Conservation (phyloP, 1,140 invertebrate species). For the Drosophila saltans region DNA sequence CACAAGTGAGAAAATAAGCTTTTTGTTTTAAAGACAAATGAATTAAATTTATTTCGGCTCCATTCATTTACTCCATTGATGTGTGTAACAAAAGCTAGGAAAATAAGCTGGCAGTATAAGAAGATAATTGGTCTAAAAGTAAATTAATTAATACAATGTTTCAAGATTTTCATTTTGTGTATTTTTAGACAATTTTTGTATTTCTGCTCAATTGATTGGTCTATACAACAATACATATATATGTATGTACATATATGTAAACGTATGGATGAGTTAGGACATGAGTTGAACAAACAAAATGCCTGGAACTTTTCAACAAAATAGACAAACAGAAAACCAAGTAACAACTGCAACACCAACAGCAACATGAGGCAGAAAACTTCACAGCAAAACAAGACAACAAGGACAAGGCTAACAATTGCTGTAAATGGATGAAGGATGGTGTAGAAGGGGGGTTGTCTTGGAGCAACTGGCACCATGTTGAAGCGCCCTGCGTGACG, state of each 20-base stretch:
- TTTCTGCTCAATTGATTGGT: conserved; percentile 57
- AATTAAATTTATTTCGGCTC: too few relatives aligned
- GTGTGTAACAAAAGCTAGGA: too few relatives aligned
- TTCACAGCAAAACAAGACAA: conserved; percentile 70
- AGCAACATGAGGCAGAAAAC: conserved; percentile 53
- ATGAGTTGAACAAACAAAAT: conserved; percentile 60
- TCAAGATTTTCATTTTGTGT: conserved; percentile 41
- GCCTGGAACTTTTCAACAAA: conserved; percentile 57
- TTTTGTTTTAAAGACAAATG: too few relatives aligned
- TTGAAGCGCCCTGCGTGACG: conserved; percentile 72
- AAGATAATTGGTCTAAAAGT: background rate
- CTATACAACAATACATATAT: conserved; percentile 16
- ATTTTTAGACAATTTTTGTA: conserved; percentile 23
- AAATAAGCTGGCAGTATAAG: too few relatives aligned
- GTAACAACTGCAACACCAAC: conserved; percentile 52
- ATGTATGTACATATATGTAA: conserved; percentile 10
- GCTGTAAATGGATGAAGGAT: background rate
- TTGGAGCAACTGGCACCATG: conserved; percentile 65
- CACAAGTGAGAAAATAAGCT: too few relatives aligned
- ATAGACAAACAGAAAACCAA: conserved; percentile 57
- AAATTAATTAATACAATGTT: conserved; percentile 8
- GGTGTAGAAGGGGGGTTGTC: background rate
- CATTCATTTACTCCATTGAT: too few relatives aligned
- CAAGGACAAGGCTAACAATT: conserved; percentile 72
- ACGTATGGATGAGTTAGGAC: conserved; percentile 19